Conservation (phyloP, 2,113 vertebrate genomes). For the Atherinomorus stipes region DNA sequence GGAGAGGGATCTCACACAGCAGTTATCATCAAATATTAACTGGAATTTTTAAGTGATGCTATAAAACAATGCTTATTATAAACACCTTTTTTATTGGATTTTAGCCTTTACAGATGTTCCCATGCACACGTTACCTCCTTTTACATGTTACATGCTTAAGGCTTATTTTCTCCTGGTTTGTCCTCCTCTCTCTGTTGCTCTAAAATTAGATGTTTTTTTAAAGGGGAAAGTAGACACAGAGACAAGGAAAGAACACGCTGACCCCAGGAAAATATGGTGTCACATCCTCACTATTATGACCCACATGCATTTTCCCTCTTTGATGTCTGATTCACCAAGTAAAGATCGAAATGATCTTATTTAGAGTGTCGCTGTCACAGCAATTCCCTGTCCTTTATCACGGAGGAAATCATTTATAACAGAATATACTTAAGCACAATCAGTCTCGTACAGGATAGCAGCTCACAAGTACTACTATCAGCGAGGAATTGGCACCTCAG, state of each 20-base stretch:
- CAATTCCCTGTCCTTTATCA: conserved; percentile 41
- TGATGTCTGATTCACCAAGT: conserved; percentile 62
- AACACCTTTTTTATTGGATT: background rate
- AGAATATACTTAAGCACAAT: conserved; percentile 48
- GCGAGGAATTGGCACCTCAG: conserved; percentile 34
- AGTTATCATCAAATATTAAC: conserved; percentile 53
- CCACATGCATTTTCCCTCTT: conserved; percentile 33
- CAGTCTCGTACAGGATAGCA: conserved; percentile 22
- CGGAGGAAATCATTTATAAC: conserved; percentile 50
- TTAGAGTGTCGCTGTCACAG: conserved; percentile 32
- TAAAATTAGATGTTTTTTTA: conserved; percentile 66
- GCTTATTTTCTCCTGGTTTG: conserved; percentile 46
- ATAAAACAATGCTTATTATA: conserved; percentile 53
- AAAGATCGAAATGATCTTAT: conserved; percentile 46
- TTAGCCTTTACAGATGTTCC: conserved; percentile 35
- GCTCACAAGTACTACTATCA: conserved; percentile 29
- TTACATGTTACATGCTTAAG: conserved; percentile 1
- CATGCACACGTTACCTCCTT: conserved; percentile 16
- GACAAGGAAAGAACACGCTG: conserved; percentile 43
- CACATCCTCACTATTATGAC: conserved; percentile 47
- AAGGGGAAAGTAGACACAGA: conserved; percentile 56
- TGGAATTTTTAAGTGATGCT: conserved; percentile 43
- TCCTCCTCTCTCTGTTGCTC: conserved; percentile 50
- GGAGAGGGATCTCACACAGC: conserved; percentile 39
- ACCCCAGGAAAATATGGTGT: conserved; percentile 60